These are phyloP conservation scores for Nudaria mundana DNA, from an alignment of 2,888 invertebrate genomes.

Conservation along the genomic window DNA sequence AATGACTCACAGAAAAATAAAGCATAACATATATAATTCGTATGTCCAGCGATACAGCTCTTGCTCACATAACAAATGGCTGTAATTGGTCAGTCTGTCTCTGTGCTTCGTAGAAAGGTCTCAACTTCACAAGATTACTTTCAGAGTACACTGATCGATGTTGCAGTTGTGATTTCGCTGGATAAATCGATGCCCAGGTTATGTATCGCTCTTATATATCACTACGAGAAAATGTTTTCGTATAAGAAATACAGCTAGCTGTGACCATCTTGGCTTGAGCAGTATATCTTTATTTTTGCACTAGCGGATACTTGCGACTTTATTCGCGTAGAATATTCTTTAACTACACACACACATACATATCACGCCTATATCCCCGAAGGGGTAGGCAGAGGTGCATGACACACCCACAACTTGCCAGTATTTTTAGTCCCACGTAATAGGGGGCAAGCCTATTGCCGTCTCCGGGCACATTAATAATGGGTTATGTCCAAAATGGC, in stretches of 20 bases:
- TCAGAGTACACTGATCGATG: conserved; percentile 33
- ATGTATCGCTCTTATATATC: conserved; percentile 13
- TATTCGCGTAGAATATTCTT: too few species aligned
- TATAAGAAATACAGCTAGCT: neutral
- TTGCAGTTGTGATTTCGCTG: conserved; percentile 36
- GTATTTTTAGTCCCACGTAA: too few species aligned
- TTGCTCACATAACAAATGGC: conserved; percentile 23
- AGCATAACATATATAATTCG: conserved; percentile 11
- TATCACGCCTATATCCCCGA: too few species aligned
- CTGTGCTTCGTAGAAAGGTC: conserved; percentile 29
- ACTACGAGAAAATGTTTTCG: conserved; percentile 1
- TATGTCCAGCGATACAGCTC: conserved; percentile 31
- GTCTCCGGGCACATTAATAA: too few species aligned
- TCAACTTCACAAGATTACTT: conserved; percentile 34
- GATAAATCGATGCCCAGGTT: conserved; percentile 22
- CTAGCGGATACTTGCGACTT: too few species aligned
- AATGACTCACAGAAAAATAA: too few species aligned
- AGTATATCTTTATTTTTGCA: neutral
- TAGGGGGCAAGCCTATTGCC: too few species aligned
- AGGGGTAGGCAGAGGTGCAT: too few species aligned
- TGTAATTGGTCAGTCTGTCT: conserved; percentile 56
- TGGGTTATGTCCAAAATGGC: too few species aligned
- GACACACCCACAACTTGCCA: too few species aligned
- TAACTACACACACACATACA: too few species aligned
- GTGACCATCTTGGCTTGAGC: neutral